Conservation (phyloP, 2,888 invertebrate species). For the Aphrophora alni region DNA sequence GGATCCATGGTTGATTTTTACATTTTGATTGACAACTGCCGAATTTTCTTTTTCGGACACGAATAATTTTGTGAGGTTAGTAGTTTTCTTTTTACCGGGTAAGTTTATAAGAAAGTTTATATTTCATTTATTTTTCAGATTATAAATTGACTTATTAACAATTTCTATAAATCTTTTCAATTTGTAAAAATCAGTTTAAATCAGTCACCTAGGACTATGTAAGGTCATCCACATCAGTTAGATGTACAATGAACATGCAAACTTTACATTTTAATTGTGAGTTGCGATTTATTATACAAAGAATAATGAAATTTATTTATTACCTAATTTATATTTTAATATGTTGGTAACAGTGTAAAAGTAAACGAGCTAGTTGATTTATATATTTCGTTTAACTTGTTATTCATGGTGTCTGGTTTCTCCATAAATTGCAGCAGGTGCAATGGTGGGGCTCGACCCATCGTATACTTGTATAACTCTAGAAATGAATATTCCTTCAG, state of each 20-base stretch:
- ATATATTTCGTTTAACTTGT: background rate
- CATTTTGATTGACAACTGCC: too few species aligned
- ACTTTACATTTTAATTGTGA: conserved; percentile 1
- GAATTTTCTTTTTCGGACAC: too few species aligned
- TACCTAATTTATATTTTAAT: conserved; percentile 6
- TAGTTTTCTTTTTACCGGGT: too few species aligned
- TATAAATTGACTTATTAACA: too few species aligned
- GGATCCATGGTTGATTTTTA: too few species aligned
- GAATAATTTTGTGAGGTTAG: too few species aligned
- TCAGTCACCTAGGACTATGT: background rate
- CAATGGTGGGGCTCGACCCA: background rate
- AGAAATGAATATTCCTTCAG: too few species aligned
- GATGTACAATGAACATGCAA: background rate
- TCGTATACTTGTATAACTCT: too few species aligned
- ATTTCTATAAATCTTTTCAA: too few species aligned
- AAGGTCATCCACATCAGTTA: background rate
- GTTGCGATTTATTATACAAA: background rate
- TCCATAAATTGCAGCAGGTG: background rate
- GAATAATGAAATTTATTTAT: conserved; percentile 9
- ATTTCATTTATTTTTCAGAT: too few species aligned
- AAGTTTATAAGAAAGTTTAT: too few species aligned
- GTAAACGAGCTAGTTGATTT: background rate
- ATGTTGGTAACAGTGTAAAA: background rate
- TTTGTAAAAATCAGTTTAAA: background rate
- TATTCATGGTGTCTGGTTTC: background rate